Evolutionary conservation across 2,888 invertebrate species (phyloP).

Genomic region (Plebejus melissa): DNA sequence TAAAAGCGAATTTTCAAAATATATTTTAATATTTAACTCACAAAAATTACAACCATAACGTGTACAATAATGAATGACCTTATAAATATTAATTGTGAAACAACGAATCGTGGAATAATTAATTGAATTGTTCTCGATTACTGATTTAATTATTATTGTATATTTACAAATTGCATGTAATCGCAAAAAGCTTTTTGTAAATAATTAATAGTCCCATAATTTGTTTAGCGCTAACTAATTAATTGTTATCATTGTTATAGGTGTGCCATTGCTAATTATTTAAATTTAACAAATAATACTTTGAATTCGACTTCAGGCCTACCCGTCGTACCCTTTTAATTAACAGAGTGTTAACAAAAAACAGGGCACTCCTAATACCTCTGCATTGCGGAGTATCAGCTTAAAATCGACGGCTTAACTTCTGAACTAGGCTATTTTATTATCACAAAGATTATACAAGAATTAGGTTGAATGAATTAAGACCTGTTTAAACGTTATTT

Average conservation of each 20-base stretch:
- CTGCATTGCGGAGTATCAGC: conserved; percentile 1
- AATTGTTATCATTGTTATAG: neutral
- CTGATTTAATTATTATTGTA: conserved; percentile 27
- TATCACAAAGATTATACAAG: neutral
- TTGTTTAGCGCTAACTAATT: neutral
- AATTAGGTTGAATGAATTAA: neutral
- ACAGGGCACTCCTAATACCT: neutral
- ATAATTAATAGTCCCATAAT: neutral
- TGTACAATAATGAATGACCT: conserved; percentile 14
- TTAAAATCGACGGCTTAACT: neutral
- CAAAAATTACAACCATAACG: neutral
- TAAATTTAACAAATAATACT: neutral
- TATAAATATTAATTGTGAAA: conserved; percentile 26
- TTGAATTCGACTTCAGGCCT: neutral
- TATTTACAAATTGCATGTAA: conserved; percentile 22
- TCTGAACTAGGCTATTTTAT: neutral
- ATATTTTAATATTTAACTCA: neutral
- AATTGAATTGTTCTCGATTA: conserved; percentile 21
- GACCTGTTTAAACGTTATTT: no score
- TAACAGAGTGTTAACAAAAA: neutral
- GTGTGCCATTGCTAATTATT: neutral
- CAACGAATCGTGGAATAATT: conserved; percentile 21
- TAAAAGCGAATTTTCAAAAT: neutral
- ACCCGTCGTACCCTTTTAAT: neutral
- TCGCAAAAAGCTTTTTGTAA: conserved; percentile 2